Evolutionary conservation across 2,888 invertebrate genomes (phyloP), one percentile per base, ranked within the genome.

Genomic region (Busseola fusca): DNA sequence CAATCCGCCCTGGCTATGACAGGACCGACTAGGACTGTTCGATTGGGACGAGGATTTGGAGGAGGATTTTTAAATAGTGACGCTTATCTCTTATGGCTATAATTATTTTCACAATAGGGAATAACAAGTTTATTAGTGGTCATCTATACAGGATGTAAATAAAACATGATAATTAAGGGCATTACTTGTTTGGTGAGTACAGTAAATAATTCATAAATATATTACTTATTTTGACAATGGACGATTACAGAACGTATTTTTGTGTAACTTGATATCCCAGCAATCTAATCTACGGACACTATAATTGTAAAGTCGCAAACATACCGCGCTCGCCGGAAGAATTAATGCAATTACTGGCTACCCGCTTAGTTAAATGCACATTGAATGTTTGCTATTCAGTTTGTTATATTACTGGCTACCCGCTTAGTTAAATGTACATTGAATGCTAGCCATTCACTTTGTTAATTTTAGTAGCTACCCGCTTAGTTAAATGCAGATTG

Each of bases 361-460:
- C 30, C 59, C 27, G 57, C 37, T 68, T 65, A 71, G 48, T 71
- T 59, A 70, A 78, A 78, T 67, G 54, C 58, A 48, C 67, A 62
- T 70, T 62, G 27, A 67, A 71, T 67, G 64, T 57, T 65, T 18
- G 40, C 37, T 45, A 40, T 71, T 71, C 62, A 58, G 56, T 63
- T 56, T 59, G 40, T 62, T 78, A 40, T 62, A 62, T 58, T 67
- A 34, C 34, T 34, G 34, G 34, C 34, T 34, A 34, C 34, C 34
- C 34, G 34, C 34, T 34, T 7, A 34, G 7, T 34, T 34, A 34
- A 34, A 34, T 34, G 34, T 7, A 34, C 34, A 6, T 34, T 34
- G 34, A 34, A 34, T 34, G 34, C 7, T 34, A 34, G 34, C 34
- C 7, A 34, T 34, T 34, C 34, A 7, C 6, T 5, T 34, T 34